These are phyloP conservation scores for Xestoiulus laeticollis DNA, from an alignment of 2,888 invertebrate species.

Conservation along the genomic window DNA sequence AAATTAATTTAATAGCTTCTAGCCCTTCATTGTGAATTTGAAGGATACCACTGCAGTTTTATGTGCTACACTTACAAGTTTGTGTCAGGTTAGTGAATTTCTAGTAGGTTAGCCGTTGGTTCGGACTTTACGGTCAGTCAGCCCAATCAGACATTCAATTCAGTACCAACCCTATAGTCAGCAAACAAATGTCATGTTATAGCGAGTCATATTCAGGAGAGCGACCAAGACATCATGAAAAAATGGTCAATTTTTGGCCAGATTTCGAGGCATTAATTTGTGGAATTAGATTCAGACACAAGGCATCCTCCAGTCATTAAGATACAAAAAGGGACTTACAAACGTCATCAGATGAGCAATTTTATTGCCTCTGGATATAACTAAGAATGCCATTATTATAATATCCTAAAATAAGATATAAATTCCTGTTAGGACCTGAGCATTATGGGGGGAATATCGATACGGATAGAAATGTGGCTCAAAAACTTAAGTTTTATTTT, in stretches of 20 bases:
- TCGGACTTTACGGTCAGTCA: no score
- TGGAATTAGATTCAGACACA: neutral
- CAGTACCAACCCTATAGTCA: no score
- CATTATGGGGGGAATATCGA: neutral
- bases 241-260: neutral
- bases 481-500: neutral
- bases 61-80: no score
- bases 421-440: constrained; percentile 15
- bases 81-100: no score
- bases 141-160: no score
- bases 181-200: no score
- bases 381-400: neutral
- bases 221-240: neutral
- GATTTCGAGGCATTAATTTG: neutral
- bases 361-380: constrained; percentile 31
- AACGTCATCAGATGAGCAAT: neutral
- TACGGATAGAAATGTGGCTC: neutral
- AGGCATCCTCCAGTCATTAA: neutral
- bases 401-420: neutral
- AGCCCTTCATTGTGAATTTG: no score
- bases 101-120: no score
- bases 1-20: no score
- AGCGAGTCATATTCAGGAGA: neutral
- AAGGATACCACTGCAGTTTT: no score
- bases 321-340: constrained; percentile 4